Conservation (phyloP, 2,888 invertebrate genomes). For the Tenthredo amoena region DNA sequence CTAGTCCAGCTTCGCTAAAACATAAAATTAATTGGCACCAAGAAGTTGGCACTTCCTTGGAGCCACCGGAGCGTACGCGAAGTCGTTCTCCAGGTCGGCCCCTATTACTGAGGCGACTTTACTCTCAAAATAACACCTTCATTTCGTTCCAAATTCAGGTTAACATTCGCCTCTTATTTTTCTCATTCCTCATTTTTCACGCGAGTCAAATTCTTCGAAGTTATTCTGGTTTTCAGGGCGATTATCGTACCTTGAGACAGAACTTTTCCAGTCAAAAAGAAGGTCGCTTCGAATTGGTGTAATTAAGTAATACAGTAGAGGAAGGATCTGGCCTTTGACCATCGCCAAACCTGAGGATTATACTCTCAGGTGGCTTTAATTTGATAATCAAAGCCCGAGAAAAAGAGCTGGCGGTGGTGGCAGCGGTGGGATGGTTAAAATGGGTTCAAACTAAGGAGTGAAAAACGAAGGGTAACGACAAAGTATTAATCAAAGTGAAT, state of each 20-base stretch:
- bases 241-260: not conserved
- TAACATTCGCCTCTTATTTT: not conserved
- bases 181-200: not conserved
- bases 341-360: not conserved
- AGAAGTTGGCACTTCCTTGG: slow-evolving; percentile 31
- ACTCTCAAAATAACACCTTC: slow-evolving; percentile 19
- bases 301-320: not conserved
- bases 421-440: not conserved
- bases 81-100: slow-evolving; percentile 33
- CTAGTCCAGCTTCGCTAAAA: not conserved
- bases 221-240: not conserved
- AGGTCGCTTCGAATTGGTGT: not conserved
- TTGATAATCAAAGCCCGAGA: not conserved
- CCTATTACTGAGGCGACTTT: not conserved
- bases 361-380: not conserved
- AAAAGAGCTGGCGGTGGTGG: not conserved
- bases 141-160: not conserved
- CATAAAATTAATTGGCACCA: slow-evolving; percentile 46
- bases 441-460: slow-evolving; percentile 1
- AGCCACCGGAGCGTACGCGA: not conserved
- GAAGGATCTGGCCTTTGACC: not conserved
- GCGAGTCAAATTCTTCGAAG: no score
- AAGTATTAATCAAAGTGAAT: slow-evolving; percentile 41
- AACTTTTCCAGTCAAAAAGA: not conserved
- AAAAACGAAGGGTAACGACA: slow-evolving; percentile 30